Base-by-base conservation (phyloP, 2,797 vertebrate species). In the Rhynchonycteris naso region DNA sequence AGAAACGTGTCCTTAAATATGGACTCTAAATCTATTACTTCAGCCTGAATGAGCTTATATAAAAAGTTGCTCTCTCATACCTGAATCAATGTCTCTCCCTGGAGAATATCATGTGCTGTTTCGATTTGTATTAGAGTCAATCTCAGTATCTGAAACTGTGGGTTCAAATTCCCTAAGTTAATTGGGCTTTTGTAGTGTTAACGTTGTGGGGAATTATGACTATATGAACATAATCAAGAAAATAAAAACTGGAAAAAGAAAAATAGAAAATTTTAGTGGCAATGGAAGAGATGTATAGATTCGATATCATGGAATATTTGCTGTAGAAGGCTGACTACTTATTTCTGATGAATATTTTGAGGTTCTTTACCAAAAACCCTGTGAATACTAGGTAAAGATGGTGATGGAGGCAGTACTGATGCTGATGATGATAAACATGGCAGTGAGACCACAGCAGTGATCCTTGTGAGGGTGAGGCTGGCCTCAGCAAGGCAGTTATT, bases 351-450 rank as follows among this genome's bases (percentile, higher is more conserved):
- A 14, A 83, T 94, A 71, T 72, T 90, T 83, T 69, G 30, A 58
- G 30, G 7, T 33, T 61, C 21, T 91, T 93, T 89, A 65, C 47
- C 63, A 82, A 58, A 91, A 91, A 24, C 33, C 15, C 56, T 96
- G 80, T 7, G 21, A 58, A 80, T 69, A 33, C 11, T 63, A 78
- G 91, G 74, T 87, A 87, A 87, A 61, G n/a, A 19, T 58, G n/a
- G 69, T 80, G 76, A 71, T 72, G 56, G 14, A 8, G 1, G 0
- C 58, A 59, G 35, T 84, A 5, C 50, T 72, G 69, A 75, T 30
- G 52, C 88, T 79, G 80, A 76, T 33, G 35, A 13, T 7, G 58
- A 90, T n/a, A 88, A 69, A 79, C 11, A 86, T 24, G 59, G 26
- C 14, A 38, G 16, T 75, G 33, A 43, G 68, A 69, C 21, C 19